Conservation (phyloP, 2,113 vertebrate genomes). For the Apodemus sylvaticus region DNA sequence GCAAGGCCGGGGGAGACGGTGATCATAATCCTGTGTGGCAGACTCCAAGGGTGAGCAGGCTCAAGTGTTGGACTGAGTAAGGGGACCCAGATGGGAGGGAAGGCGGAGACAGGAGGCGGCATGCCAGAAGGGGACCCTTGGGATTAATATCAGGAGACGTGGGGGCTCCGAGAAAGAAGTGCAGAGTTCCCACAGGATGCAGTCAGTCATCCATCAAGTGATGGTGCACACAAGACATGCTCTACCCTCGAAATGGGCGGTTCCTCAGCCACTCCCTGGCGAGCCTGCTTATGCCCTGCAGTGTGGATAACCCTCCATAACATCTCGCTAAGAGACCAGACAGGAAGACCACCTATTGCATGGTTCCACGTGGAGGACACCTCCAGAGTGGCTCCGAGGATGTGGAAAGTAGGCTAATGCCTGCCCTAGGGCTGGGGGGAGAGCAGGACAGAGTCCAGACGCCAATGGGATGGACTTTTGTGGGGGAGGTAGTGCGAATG, state of each 20-base stretch:
- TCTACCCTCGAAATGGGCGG: accelerated
- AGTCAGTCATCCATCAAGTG: too few relatives aligned
- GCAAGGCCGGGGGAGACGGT: not conserved
- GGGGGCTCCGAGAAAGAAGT: not conserved
- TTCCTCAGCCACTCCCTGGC: not conserved
- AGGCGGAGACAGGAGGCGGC: not conserved
- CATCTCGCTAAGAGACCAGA: not conserved
- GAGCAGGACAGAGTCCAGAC: not conserved
- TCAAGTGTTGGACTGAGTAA: not conserved
- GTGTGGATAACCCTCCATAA: not conserved
- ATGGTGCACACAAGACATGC: not conserved
- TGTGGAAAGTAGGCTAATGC: not conserved
- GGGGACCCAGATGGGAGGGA: not conserved
- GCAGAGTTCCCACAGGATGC: not conserved
- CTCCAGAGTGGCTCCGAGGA: too few relatives aligned
- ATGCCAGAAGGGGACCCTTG: not conserved
- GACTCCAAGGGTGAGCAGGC: not conserved
- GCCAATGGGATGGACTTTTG: not conserved
- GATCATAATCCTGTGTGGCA: not conserved
- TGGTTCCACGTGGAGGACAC: not conserved
- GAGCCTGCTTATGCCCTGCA: not conserved
- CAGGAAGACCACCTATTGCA: not conserved
- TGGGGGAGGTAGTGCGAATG: not conserved
- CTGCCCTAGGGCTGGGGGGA: not conserved
- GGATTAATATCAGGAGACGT: not conserved